Base-by-base conservation (phyloP, 2,797 vertebrate genomes). In the Loriculus beryllinus region DNA sequence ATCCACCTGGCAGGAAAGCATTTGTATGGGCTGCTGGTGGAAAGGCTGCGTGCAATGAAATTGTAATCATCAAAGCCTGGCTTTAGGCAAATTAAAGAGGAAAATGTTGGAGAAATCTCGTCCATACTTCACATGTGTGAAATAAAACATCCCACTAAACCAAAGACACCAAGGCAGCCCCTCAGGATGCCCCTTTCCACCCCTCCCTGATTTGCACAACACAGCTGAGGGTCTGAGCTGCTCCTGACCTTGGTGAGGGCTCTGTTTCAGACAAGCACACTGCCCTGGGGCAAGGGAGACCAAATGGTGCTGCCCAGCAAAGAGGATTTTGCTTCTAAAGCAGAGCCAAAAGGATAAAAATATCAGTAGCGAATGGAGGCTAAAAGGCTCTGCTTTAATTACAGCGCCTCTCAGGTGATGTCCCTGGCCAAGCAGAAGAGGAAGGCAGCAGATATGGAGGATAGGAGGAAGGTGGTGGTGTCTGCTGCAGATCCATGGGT, bases 261-360 rank as follows among this genome's bases (percentile, higher is more conserved):
- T 91, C 71, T 77, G 67, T n/a, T 52, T 13, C 2, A 79, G 25
- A 76, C 6, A 4, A 69, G n/a, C 3, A 0, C 1, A 2, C 60
- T 82, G 87, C 88, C 82, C 82, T 2, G 6, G 57, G 67, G 83
- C 77, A 22, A 81, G 37, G 25, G 71, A 91, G 69, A 63, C 92
- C 84, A 96, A 93, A 87, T 42, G 79, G 85, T 93, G 79, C 79
- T 65, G 65, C 82, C 72, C 91, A 52, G 92, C 56, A 86, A 91
- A 90, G 91, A 92, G 85, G 91, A 93, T 72, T 96, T 89, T 68
- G 62, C 85, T 86, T 37, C 79, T 28, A 52, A 72, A 89, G 64
- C 82, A 83, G 65, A 96, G 82, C 89, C 87, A 91, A 68, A 77
- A 80, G 57, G 76, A 83, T 72, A 71, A 91, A 89, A 91, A 81